Conservation (phyloP, 2,113 vertebrate genomes). For the Herpailurus yagouaroundi region DNA sequence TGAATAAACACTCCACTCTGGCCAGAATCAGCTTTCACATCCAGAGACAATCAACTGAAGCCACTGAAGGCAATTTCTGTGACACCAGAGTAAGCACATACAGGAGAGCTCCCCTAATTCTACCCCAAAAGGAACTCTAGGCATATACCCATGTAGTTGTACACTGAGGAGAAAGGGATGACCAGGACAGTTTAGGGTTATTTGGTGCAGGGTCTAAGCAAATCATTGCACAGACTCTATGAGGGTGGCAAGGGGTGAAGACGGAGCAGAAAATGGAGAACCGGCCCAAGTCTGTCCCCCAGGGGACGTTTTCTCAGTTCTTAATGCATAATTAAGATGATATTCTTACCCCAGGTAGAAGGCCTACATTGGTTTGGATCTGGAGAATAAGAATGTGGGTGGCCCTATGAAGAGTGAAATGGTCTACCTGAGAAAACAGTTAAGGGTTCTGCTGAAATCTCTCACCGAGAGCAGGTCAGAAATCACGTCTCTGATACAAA, state of each 20-base stretch:
- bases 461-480: not conserved
- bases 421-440: not conserved
- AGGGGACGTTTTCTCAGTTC: not conserved
- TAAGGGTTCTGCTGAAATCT: not conserved
- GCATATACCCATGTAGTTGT: not conserved
- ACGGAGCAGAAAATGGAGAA: not conserved
- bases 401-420: not conserved
- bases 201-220: not conserved
- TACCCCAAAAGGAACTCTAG: not conserved
- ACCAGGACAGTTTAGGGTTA: not conserved
- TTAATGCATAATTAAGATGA: not conserved
- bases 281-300: not conserved
- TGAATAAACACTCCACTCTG: not conserved
- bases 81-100: not conserved
- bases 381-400: not conserved
- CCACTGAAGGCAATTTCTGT: not conserved
- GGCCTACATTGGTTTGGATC: not conserved
- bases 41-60: not conserved
- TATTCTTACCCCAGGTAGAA: not conserved
- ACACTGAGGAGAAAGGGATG: not conserved
- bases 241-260: not conserved
- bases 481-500: not conserved
- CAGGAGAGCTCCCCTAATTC: not conserved
- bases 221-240: not conserved
- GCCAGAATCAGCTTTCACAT: not conserved